Percentiles rank a stretch among this genome's conserved stretches.
Evolutionary conservation across 2,797 vertebrate genomes (phyloP).

Genomic region (Lateolabrax maculatus): DNA sequence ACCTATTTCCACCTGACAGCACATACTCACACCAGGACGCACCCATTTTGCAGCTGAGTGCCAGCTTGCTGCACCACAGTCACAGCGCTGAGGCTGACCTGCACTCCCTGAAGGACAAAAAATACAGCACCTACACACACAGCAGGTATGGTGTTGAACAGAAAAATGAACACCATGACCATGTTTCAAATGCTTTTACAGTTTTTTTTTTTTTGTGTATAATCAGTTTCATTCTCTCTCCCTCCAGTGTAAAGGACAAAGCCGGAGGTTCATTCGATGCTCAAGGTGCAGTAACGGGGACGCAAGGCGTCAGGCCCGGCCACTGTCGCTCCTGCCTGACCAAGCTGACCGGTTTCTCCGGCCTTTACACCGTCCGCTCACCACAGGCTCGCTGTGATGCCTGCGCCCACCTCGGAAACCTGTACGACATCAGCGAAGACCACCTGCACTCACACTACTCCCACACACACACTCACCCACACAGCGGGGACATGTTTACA

Average conservation of each 20-base stretch:
- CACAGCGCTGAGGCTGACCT: constrained; percentile 85
- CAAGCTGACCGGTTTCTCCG: constrained; percentile 91
- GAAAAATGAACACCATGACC: neutral
- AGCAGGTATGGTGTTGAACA: constrained; percentile 71
- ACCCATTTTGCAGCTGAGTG: constrained; percentile 87
- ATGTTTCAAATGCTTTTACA: neutral
- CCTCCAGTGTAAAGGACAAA: constrained; percentile 83
- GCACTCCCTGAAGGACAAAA: constrained; percentile 87
- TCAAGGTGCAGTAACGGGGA: constrained; percentile 27
- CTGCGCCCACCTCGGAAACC: constrained; percentile 93
- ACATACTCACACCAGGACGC: constrained; percentile 79
- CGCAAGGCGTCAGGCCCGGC: constrained; percentile 80
- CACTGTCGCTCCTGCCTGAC: constrained; percentile 98
- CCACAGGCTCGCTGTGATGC: constrained; percentile 95
- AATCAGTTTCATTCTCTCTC: constrained; percentile 58
- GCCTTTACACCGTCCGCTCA: constrained; percentile 92
- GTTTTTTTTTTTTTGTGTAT: constrained; percentile 16
- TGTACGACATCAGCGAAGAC: constrained; percentile 98
- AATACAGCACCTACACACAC: constrained; percentile 88
- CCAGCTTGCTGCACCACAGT: constrained; percentile 89
- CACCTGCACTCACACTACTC: constrained; percentile 90
- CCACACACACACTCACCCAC: constrained; percentile 67
- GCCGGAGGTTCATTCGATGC: constrained; percentile 71
- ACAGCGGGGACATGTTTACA: constrained; percentile 84
- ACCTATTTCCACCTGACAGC: constrained; percentile 79